Conservation (phyloP, 2,113 vertebrate species). For the Cepphus grylle region DNA sequence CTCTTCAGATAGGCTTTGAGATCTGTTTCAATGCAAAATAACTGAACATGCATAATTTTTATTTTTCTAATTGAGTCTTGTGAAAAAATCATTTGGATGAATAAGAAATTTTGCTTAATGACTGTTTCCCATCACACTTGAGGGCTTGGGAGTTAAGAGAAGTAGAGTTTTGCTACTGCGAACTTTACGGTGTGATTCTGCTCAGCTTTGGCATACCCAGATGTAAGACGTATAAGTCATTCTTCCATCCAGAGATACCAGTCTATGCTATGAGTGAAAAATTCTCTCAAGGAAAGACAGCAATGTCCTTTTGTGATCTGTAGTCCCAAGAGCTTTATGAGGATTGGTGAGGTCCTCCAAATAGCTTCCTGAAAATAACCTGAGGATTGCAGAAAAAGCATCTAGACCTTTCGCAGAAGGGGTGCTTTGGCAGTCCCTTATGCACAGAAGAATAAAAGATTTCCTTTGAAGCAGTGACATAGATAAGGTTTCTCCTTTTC, state of each 20-base stretch:
- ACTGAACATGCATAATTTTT: neutral
- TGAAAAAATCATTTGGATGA: neutral
- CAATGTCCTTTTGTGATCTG: neutral
- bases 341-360: neutral
- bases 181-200: neutral
- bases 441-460: neutral
- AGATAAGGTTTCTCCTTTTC: neutral
- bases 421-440: neutral
- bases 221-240: rapidly evolving
- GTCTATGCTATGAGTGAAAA: neutral
- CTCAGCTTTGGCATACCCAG: neutral
- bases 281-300: neutral
- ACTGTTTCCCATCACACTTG: neutral
- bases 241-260: neutral
- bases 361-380: neutral
- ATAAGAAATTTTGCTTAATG: neutral
- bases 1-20: neutral
- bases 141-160: neutral
- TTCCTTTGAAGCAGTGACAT: neutral
- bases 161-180: neutral
- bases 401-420: neutral
- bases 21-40: neutral
- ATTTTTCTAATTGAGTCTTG: neutral
- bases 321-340: neutral
- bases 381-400: neutral